These are phyloP conservation scores for Procavia capensis DNA, from an alignment of 2,113 vertebrate species.

Conservation along the genomic window DNA sequence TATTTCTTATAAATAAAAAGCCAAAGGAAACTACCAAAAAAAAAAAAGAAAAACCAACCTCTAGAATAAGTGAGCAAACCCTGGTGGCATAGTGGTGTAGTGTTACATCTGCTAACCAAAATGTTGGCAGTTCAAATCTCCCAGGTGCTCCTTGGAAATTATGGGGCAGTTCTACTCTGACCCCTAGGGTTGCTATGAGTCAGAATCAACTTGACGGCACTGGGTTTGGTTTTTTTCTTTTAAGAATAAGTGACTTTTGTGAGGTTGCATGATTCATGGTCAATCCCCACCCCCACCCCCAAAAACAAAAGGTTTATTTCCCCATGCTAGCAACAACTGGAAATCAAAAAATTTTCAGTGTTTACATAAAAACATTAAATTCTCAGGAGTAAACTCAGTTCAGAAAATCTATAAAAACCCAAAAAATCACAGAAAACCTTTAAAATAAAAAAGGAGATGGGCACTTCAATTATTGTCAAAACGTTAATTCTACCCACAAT, in stretches of 20 bases:
- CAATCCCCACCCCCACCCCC: no score
- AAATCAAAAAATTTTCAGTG: background rate
- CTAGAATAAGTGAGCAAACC: background rate
- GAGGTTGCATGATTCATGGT: background rate
- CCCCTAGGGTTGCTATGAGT: no score
- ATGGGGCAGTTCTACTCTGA: no score
- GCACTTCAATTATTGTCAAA: background rate
- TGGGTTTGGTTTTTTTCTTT: no score
- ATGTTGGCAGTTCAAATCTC: no score
- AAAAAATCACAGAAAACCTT: background rate
- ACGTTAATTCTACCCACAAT: background rate
- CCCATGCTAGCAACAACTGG: background rate
- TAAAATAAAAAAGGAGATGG: background rate
- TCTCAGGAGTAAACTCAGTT: background rate
- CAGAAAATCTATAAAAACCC: background rate
- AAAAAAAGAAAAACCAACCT: background rate
- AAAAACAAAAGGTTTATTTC: background rate
- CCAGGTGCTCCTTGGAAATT: no score
- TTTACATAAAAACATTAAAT: background rate
- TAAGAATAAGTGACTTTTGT: background rate
- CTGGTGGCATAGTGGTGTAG: no score
- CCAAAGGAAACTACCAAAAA: background rate
- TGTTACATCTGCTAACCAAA: no score
- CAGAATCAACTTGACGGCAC: no score
- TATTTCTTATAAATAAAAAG: background rate